Conservation (phyloP, 2,113 vertebrate species). For the Scatophagus argus region DNA sequence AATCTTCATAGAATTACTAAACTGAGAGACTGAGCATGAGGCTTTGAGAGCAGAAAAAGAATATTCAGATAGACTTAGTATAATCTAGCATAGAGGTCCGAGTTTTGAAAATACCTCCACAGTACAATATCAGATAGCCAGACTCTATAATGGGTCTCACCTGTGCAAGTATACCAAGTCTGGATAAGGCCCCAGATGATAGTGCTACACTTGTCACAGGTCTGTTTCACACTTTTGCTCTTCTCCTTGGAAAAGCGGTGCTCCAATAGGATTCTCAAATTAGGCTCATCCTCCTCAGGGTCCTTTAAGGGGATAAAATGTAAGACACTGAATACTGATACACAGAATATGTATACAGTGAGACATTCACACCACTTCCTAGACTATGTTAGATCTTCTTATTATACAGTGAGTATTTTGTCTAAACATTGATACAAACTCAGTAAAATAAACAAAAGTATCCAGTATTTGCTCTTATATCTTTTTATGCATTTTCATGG, state of each 20-base stretch:
- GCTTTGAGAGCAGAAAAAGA: neutral
- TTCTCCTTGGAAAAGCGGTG: constrained; percentile 98
- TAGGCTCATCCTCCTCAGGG: constrained; percentile 94
- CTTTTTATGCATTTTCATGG: neutral
- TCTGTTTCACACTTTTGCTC: constrained; percentile 97
- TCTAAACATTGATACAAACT: neutral
- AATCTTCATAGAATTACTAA: neutral
- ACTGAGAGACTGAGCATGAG: neutral
- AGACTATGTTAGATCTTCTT: neutral
- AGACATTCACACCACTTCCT: neutral
- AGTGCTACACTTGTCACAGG: constrained; percentile 94
- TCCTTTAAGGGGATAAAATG: constrained; percentile 82
- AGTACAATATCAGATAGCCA: neutral
- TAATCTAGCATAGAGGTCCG: neutral
- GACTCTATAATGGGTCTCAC: constrained; percentile 73
- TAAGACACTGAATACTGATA: neutral
- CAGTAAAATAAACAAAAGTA: neutral
- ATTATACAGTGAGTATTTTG: neutral
- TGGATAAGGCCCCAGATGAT: constrained; percentile 99
- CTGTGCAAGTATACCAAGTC: constrained; percentile 99
- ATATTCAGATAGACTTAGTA: neutral
- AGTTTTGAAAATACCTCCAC: neutral
- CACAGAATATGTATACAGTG: neutral
- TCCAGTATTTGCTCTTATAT: neutral
- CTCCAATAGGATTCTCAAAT: constrained; percentile 91